Evolutionary conservation across 2,113 vertebrate species (phyloP), one percentile per base, ranked within the genome.

Genomic region (Dermatemys mawii): DNA sequence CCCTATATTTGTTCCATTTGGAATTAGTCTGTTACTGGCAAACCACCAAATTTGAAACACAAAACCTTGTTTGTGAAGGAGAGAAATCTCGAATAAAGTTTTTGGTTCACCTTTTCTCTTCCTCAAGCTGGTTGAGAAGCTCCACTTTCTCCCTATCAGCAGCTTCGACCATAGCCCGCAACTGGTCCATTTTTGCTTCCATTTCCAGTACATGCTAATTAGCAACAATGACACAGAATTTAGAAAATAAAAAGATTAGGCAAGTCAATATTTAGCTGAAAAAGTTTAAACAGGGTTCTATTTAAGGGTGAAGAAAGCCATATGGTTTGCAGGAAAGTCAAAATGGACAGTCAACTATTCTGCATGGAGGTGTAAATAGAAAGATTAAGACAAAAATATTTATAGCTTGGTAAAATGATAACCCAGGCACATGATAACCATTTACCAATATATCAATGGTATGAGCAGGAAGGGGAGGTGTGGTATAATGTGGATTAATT

Each of bases 131-230:
- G 96, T 99, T 99, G 79, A 99, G 97, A 63, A 99, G 98, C 86
- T 99, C 99, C 83, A 99, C 99, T 90, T 99, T 99, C 92, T 99
- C 99, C 97, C 98, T 98, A 75, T 99, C 99, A 9, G 99, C 99
- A 79, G 99, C 99, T 97, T 99, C 99, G 82, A 99, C 99, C 98
- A 99, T 98, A 27, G 98, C 97, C 88, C 99, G 99, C 51, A 99
- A 97, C 96, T 99, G 99, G 97, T 99, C 99, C 99, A 99, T 99
- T 96, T 99, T 99, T 50, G 99, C 94, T 96, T 99, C 99, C 99
- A 99, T 98, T 97, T 99, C 99, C 86, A 99, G 94, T 29, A 98
- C 97, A 51, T 98, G 98, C 98, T 98, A 78, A 82, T n/a, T 2
- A 38, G 67, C 57, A 89, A 75, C 53, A 95, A 92, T 49, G 83